Evolutionary conservation across 2,113 vertebrate genomes (phyloP).

Genomic region (Macrotis lagotis): DNA sequence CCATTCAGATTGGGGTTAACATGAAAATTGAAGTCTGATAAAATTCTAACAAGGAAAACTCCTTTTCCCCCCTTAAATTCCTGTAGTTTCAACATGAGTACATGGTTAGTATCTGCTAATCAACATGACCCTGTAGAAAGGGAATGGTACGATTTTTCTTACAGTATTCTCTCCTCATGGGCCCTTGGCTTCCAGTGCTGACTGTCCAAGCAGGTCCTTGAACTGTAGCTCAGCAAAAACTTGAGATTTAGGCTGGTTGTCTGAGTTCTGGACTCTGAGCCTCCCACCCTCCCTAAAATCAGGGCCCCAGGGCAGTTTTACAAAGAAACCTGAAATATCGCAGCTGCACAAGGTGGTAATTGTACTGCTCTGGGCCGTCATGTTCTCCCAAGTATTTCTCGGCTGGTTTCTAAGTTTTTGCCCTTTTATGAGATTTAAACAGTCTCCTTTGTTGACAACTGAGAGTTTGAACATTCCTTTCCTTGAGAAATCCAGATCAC

Average conservation of each 20-base stretch:
- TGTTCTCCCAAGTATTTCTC: slow-evolving; percentile 7
- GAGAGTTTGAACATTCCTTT: slow-evolving; percentile 31
- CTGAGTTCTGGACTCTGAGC: slow-evolving; percentile 43
- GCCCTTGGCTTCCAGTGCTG: background rate
- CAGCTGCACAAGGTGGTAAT: background rate
- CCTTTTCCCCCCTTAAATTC: background rate
- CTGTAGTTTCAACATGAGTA: slow-evolving; percentile 36
- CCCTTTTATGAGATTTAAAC: background rate
- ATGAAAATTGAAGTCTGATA: background rate
- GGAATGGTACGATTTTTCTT: background rate
- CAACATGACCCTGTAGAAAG: slow-evolving; percentile 16
- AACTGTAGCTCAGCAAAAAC: background rate
- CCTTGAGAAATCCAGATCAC: slow-evolving; percentile 1
- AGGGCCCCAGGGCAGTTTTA: slow-evolving; percentile 62
- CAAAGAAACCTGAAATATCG: slow-evolving; percentile 40
- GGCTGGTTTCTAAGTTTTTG: background rate
- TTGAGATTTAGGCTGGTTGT: slow-evolving; percentile 40
- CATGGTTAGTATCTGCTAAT: background rate
- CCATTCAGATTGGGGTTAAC: slow-evolving; percentile 2
- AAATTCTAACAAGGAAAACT: slow-evolving; percentile 37
- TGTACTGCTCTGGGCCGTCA: background rate
- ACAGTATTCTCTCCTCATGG: background rate
- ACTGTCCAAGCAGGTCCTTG: background rate
- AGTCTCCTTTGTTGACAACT: background rate
- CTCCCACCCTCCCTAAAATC: slow-evolving; percentile 58